phyloP scores from a whole-genome alignment of 92 coral and sea anemone species.

The Ricordea florida region DNA sequence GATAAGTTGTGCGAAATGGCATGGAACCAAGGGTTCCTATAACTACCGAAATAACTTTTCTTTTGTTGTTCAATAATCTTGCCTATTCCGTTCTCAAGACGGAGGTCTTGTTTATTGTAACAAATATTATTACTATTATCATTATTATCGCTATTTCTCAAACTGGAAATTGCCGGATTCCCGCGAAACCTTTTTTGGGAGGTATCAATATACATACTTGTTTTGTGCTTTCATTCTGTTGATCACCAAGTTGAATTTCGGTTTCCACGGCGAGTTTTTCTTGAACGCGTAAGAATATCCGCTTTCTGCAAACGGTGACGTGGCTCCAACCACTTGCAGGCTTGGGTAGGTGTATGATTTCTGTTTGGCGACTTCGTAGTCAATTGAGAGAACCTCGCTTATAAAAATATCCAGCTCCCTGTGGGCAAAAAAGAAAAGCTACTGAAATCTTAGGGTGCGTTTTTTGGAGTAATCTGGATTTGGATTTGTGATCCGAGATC shows the following conservation, averaged over 20 bases:
- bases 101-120: too few species aligned
- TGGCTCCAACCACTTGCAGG: conserved; percentile 83
- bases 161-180: too few species aligned
- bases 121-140: too few species aligned
- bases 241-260: conserved; percentile 83
- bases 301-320: conserved; percentile 80
- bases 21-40: too few species aligned
- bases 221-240: conserved; percentile 82
- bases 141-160: too few species aligned
- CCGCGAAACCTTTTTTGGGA: too few species aligned
- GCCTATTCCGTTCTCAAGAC: too few species aligned
- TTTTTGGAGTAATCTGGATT: neutral
- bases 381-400: conserved; percentile 82
- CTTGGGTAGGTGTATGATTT: conserved; percentile 66
- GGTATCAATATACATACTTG: conserved; percentile 69
- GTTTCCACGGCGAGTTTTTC: conserved; percentile 92
- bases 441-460: neutral
- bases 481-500: too few species aligned
- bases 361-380: conserved; percentile 89
- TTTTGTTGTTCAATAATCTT: too few species aligned
- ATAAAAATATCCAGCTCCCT: conserved; percentile 79
- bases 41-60: too few species aligned
- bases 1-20: too few species aligned
- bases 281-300: conserved; percentile 87
- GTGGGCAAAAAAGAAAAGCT: neutral